phyloP scores from a whole-genome alignment of 2,797 vertebrate species.

The Coregonus ussuriensis region DNA sequence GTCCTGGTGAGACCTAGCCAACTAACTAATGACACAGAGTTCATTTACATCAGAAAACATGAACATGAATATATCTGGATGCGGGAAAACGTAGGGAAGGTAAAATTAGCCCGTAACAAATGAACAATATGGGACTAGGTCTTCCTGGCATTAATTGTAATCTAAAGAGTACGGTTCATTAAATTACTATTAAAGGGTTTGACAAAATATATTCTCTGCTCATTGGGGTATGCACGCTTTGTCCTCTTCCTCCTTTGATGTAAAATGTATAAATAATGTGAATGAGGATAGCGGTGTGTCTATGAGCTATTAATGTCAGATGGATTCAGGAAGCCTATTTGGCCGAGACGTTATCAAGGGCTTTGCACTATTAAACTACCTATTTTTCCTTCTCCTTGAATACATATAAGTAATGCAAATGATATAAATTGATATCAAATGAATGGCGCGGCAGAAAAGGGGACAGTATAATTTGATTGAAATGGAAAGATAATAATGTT shows the following conservation, averaged over 20 bases:
- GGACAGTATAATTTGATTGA: slow-evolving; percentile 53
- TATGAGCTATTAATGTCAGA: slow-evolving; percentile 71
- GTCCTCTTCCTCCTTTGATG: slow-evolving; percentile 48
- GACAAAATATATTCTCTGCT: slow-evolving; percentile 75
- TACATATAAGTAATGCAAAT: slow-evolving; percentile 72
- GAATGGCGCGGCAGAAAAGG: slow-evolving; percentile 61
- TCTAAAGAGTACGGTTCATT: slow-evolving; percentile 77
- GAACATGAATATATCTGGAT: slow-evolving; percentile 57
- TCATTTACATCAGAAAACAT: slow-evolving; percentile 59
- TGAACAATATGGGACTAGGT: slow-evolving; percentile 68
- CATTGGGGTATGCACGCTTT: slow-evolving; percentile 75
- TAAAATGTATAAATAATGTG: slow-evolving; percentile 76
- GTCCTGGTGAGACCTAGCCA: slow-evolving; percentile 53
- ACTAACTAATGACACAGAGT: slow-evolving; percentile 71
- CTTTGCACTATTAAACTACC: slow-evolving; percentile 70
- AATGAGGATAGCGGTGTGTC: slow-evolving; percentile 70
- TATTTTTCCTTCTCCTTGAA: slow-evolving; percentile 76
- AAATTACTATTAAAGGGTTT: slow-evolving; percentile 76
- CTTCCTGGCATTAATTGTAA: slow-evolving; percentile 71
- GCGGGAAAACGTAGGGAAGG: slow-evolving; percentile 58
- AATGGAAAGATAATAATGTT: slow-evolving; percentile 46
- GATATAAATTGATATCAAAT: slow-evolving; percentile 72
- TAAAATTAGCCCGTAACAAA: slow-evolving; percentile 76
- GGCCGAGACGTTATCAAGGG: slow-evolving; percentile 64
- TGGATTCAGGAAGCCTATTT: slow-evolving; percentile 56